Conservation (phyloP, 2,113 vertebrate species). For the Vidua chalybeata region DNA sequence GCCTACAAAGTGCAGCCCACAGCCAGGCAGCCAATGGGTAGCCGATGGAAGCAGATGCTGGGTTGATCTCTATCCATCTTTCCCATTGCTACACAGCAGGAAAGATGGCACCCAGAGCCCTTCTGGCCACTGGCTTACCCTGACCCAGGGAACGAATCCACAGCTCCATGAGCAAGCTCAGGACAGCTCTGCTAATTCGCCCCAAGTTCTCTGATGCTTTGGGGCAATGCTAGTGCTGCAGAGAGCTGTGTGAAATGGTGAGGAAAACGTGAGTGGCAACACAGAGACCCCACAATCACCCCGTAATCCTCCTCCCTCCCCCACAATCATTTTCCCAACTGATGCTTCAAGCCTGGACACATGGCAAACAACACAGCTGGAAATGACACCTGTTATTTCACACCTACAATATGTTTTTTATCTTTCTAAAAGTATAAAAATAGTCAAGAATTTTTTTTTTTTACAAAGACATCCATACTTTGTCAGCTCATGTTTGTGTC, state of each 20-base stretch:
- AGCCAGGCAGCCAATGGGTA: background rate
- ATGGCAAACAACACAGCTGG: background rate
- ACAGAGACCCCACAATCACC: rapidly evolving
- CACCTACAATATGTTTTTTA: background rate
- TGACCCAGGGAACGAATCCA: background rate
- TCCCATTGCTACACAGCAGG: background rate
- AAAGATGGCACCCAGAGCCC: background rate
- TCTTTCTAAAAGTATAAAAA: slow-evolving; percentile 22
- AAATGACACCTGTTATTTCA: slow-evolving; percentile 2
- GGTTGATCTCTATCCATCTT: background rate
- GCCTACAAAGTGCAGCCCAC: background rate
- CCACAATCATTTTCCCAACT: background rate
- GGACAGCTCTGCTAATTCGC: background rate
- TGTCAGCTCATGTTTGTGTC: background rate
- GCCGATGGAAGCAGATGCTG: background rate
- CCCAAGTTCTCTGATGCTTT: background rate
- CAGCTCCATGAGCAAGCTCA: background rate
- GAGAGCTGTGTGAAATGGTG: background rate
- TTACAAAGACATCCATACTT: background rate
- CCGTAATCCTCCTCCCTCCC: background rate
- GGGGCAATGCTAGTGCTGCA: background rate
- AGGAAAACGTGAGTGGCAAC: background rate
- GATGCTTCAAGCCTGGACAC: background rate
- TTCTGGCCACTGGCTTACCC: background rate
- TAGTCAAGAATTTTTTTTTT: background rate